These are phyloP conservation scores for Calliopsis andreniformis DNA, from an alignment of 1,140 invertebrate species.

Conservation along the genomic window DNA sequence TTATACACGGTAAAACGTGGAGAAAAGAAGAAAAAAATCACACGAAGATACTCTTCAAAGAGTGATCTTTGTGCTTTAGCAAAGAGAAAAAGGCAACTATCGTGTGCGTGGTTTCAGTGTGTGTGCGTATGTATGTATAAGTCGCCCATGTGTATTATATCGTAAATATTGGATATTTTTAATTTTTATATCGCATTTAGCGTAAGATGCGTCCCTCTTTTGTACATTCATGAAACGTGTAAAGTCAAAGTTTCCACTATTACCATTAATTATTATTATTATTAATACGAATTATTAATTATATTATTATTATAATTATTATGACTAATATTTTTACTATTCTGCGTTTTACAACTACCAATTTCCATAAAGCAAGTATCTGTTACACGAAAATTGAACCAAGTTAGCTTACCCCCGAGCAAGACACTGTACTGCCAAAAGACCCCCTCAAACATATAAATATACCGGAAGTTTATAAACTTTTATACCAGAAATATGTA, in stretches of 20 bases:
- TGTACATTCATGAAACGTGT: constrained; percentile 75
- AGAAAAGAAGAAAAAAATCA: constrained; percentile 12
- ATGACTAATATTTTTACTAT: constrained; percentile 39
- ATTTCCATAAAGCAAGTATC: constrained; percentile 43
- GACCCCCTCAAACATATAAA: constrained; percentile 58
- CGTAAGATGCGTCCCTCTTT: constrained; percentile 61
- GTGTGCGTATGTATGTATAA: constrained; percentile 59
- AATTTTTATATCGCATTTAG: constrained; percentile 66
- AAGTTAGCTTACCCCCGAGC: constrained; percentile 49
- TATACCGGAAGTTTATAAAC: constrained; percentile 67
- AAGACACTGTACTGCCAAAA: constrained; percentile 67
- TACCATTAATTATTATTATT: constrained; percentile 54
- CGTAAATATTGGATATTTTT: constrained; percentile 63
- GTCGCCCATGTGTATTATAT: constrained; percentile 66
- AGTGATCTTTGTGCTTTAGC: constrained; percentile 36
- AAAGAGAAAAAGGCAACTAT: constrained; percentile 47
- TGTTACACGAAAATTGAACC: constrained; percentile 54
- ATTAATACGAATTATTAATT: constrained; percentile 62
- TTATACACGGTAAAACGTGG: constrained; percentile 24
- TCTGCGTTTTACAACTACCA: constrained; percentile 26
- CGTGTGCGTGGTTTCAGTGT: constrained; percentile 41
- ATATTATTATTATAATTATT: constrained; percentile 47
- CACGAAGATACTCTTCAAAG: constrained; percentile 27
- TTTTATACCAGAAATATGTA: constrained; percentile 54
- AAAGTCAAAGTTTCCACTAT: constrained; percentile 67